These are phyloP conservation scores for Macrostomum lignano DNA, from an alignment of 1,140 invertebrate genomes.

Conservation along the genomic window DNA sequence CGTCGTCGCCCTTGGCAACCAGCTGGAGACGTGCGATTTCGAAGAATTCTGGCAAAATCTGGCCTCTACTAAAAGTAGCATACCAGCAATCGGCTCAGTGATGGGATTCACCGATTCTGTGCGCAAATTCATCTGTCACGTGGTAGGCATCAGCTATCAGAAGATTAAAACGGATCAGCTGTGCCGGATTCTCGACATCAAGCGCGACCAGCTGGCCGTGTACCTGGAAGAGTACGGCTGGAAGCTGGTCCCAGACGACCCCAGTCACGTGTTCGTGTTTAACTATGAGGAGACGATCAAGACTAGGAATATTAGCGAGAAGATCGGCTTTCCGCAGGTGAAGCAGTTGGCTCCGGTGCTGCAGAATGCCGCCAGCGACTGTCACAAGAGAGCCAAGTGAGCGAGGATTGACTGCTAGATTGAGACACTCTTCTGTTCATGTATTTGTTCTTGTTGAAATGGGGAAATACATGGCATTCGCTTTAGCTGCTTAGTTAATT, in stretches of 20 bases:
- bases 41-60: slow-evolving; percentile 47
- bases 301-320: slow-evolving; percentile 93
- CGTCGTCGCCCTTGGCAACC: slow-evolving; percentile 58
- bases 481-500: too few relatives aligned
- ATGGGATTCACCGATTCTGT: slow-evolving; percentile 78
- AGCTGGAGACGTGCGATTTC: slow-evolving; percentile 72
- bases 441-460: too few relatives aligned
- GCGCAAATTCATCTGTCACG: slow-evolving; percentile 82
- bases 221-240: slow-evolving; percentile 60
- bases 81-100: slow-evolving; percentile 4
- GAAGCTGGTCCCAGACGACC: slow-evolving; percentile 41
- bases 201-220: background rate
- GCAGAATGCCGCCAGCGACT: slow-evolving; percentile 3
- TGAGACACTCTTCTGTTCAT: background rate
- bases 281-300: slow-evolving; percentile 90
- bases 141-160: slow-evolving; percentile 81
- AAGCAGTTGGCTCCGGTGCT: slow-evolving; percentile 9
- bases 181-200: background rate
- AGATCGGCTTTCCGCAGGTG: slow-evolving; percentile 83
- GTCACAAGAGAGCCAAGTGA: background rate
- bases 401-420: background rate
- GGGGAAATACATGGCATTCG: too few relatives aligned
- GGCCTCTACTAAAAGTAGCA: background rate
- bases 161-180: slow-evolving; percentile 45
- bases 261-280: slow-evolving; percentile 50